Percentiles rank a stretch among this genome's conserved stretches.
Conservation (phyloP, 2,113 vertebrate genomes). For the Cyphomyrus discorhynchus region DNA sequence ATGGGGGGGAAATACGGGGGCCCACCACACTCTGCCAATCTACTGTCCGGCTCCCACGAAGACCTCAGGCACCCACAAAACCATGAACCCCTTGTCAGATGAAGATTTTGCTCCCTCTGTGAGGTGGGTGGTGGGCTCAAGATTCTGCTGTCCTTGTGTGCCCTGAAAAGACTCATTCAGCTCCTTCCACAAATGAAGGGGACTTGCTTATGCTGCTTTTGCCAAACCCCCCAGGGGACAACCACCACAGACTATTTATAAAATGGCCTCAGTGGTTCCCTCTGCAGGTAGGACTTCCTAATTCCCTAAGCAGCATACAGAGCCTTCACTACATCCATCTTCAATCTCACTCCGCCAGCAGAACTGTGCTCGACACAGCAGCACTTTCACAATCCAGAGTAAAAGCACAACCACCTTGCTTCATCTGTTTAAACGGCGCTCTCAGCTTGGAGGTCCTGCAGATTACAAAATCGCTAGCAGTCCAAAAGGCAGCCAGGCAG, state of each 20-base stretch:
- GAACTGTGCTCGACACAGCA: neutral
- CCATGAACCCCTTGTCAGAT: neutral
- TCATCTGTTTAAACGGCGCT: neutral
- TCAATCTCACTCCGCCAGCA: neutral
- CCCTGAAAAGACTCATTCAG: neutral
- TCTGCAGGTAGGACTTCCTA: slow-evolving; percentile 50
- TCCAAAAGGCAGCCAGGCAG: neutral
- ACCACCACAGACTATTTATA: slow-evolving; percentile 49
- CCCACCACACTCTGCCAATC: neutral
- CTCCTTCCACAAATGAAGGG: neutral
- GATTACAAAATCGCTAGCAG: neutral
- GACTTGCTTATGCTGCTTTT: slow-evolving; percentile 41
- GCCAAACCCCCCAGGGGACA: too few relatives aligned
- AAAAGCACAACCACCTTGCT: neutral
- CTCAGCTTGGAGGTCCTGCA: neutral
- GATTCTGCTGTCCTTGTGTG: neutral
- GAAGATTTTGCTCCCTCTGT: neutral
- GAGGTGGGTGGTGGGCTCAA: too few relatives aligned
- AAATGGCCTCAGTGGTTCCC: slow-evolving; percentile 45
- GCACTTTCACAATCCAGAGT: neutral
- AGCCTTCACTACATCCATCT: neutral
- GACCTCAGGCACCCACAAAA: neutral
- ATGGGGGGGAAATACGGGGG: neutral
- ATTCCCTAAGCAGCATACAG: slow-evolving; percentile 21
- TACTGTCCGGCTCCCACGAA: neutral